phyloP scores from a whole-genome alignment of 1,140 invertebrate species.

The Wiebesia pumilae region DNA sequence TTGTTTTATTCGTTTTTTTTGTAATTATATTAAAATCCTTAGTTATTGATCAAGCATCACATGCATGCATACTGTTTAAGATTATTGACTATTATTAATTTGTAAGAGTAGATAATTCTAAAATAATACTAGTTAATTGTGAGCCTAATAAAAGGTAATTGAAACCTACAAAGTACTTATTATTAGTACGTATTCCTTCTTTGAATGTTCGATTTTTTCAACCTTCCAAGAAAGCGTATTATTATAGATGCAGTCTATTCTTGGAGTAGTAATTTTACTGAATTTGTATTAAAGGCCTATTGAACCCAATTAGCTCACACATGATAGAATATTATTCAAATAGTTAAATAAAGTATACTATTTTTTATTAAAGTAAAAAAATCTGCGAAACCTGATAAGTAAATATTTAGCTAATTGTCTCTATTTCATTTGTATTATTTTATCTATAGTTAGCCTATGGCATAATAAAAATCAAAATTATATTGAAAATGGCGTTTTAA shows the following conservation, averaged over 20 bases:
- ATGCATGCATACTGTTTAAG: not conserved
- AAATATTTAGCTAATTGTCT: not conserved
- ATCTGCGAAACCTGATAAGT: not conserved
- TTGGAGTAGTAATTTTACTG: not conserved
- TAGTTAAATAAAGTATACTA: too few relatives aligned
- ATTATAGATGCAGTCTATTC: not conserved
- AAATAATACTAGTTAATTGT: not conserved
- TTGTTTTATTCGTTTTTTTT: not conserved
- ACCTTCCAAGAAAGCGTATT: not conserved
- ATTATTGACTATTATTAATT: not conserved
- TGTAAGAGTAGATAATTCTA: not conserved
- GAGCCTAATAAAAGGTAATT: slow-evolving; percentile 1
- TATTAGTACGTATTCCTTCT: not conserved
- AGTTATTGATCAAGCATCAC: not conserved
- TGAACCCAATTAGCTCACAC: not conserved
- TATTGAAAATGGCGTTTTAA: too few relatives aligned
- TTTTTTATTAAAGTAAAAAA: too few relatives aligned
- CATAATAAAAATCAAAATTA: too few relatives aligned
- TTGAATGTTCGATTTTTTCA: not conserved
- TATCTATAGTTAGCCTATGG: too few relatives aligned
- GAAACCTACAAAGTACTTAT: not conserved
- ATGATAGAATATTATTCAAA: not conserved
- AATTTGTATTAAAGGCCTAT: not conserved
- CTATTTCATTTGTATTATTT: not conserved
- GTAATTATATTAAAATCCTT: not conserved